Base-by-base conservation (phyloP, 2,797 vertebrate species). In the Galago senegalensis region DNA sequence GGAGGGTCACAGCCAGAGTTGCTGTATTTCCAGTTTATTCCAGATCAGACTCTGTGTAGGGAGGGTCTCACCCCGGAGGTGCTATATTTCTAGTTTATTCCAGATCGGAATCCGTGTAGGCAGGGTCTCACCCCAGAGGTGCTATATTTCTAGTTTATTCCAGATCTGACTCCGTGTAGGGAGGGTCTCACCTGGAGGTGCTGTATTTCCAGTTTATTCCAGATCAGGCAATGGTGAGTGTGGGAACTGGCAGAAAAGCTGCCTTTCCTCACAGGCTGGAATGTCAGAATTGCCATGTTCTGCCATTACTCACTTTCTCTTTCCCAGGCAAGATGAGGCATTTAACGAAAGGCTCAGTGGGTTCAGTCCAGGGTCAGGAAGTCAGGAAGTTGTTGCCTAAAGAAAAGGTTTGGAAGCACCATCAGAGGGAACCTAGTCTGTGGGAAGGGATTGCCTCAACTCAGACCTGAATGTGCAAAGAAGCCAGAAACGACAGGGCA, bases 201-300 rank as follows among this genome's bases (percentile, higher is more conserved):
- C 12, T 49, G 46, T 49, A 13, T 49, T 49, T 49, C 49, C 13
- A 14, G 49, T 49, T 49, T 49, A 49, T 29, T 75, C 37, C 73
- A 23, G 20, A 20, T 23, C 8, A n/a, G 43, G n/a, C 1, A 31
- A 3, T 1, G 40, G 20, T 16, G 5, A 11, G 17, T 4, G 4
- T 7, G 7, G 4, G 67, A 29, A 8, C 58, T 20, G 6, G 27
- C 76, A 20, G 79, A 77, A 11, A 34, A 34, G 2, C 1, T 5
- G 23, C 73, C 31, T 23, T 9, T 17, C 23, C 2, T 16, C 4
- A 14, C 12, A 1, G 23, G 46, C 6, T 0, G 17, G 49, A 7
- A 3, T 1, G 2, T 1, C 20, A 34, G 37, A 23, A 9, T 6
- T 3, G 8, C 6, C 2, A 13, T 0, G 0, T 1, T 40, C 43